phyloP scores from a whole-genome alignment of 2,113 vertebrate genomes.

The Erythrocebus patas region DNA sequence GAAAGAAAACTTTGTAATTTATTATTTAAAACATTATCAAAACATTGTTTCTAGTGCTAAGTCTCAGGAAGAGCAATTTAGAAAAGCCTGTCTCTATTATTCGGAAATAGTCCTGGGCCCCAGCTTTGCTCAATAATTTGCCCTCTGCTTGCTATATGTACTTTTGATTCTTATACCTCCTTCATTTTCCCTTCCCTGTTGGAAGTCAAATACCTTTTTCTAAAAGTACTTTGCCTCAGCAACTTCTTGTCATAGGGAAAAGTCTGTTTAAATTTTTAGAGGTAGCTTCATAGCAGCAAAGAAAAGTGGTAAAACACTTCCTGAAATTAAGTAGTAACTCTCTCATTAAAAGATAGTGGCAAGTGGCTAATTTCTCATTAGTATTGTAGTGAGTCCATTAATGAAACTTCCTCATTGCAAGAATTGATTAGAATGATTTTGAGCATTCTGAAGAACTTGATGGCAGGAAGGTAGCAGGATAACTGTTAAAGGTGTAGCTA shows the following conservation, averaged over 20 bases:
- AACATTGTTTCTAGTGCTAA: background rate
- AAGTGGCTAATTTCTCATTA: conserved; percentile 14
- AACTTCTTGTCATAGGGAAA: conserved; percentile 6
- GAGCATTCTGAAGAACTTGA: background rate
- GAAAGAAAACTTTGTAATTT: background rate
- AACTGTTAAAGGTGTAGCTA: conserved; percentile 15
- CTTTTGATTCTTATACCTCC: background rate
- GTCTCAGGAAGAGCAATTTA: background rate
- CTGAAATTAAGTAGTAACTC: conserved; percentile 4
- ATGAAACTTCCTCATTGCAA: background rate
- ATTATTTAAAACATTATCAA: conserved; percentile 2
- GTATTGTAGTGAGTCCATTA: background rate
- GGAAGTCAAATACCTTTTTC: conserved; percentile 42
- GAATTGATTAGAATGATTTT: background rate
- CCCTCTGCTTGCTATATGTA: background rate
- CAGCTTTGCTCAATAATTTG: background rate
- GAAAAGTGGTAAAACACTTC: background rate
- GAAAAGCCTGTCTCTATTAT: background rate
- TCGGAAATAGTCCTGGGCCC: background rate
- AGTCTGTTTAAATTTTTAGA: conserved; percentile 33
- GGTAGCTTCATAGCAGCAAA: background rate
- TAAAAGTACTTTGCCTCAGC: conserved; percentile 11
- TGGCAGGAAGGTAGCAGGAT: background rate
- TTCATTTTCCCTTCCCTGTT: conserved; percentile 20
- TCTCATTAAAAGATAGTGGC: background rate